Evolutionary conservation across 2,888 invertebrate genomes (phyloP), one percentile per base, ranked within the genome.

Genomic region (Anarsia innoxiella): DNA sequence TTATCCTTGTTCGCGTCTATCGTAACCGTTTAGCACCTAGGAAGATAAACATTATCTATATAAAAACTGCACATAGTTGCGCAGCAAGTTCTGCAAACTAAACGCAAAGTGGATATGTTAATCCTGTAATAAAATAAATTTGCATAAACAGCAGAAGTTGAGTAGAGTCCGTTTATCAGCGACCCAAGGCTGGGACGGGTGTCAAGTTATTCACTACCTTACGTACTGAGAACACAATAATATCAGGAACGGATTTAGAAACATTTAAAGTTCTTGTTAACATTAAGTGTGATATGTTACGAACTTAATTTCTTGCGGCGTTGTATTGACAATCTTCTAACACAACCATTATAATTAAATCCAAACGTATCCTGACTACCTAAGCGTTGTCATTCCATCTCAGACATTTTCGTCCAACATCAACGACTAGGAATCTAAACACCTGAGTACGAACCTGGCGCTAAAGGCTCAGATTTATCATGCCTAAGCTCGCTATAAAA

Each of bases 121-220:
- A 66, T 69, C 55, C 51, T 44, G 56, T 53, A 66, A 65, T 69
- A 63, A 65, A 67, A 67, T 65, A 58, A 59, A 73, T 73, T 71
- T 57, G 60, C 65, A 68, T 68, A 60, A 60, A 62, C 56, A 49
- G 46, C 41, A 41, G 44, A 47, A 51, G 46, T 45, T 14, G 26
- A 25, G 15, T 35, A 12, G 10, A 14, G 51, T 51, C 52, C 47
- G 58, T 61, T 68, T 71, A 72, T 71, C 69, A 59, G 59, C 44
- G 46, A 42, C 66, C 63, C 65, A 74, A 73, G 71, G 68, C 59
- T 59, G 55, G 49, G 54, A 59, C 51, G 49, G 53, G 59, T 63
- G 60, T 65, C 61, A 49, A 53, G 54, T 61, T 63, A 56, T 64
- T 50, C 53, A 50, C 45, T 55, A 52, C 42, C 51, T 51, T 59